Percentiles rank a stretch among this genome's conserved stretches.
Evolutionary conservation across 2,797 vertebrate species (phyloP).

Genomic region (Momotus momota): DNA sequence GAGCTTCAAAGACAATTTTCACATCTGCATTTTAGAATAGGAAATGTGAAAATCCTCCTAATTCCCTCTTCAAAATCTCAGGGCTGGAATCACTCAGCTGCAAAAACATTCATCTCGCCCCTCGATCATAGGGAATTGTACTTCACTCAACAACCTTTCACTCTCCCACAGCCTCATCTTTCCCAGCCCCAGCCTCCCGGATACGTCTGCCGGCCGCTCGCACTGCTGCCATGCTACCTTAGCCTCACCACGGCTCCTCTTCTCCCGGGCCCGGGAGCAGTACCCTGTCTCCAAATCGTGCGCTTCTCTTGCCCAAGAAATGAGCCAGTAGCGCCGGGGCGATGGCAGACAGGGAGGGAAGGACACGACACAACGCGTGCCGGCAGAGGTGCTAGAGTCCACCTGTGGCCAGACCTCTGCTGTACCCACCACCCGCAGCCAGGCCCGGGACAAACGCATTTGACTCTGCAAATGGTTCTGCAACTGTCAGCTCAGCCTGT

Average conservation of each 20-base stretch:
- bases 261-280: rapidly evolving
- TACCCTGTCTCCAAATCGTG: rapidly evolving
- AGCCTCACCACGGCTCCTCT: rapidly evolving
- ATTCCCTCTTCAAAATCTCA: background rate
- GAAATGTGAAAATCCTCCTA: background rate
- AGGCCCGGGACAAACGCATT: background rate
- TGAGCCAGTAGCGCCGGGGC: background rate
- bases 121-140: background rate
- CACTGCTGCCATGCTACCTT: rapidly evolving
- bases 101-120: background rate
- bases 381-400: background rate
- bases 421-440: background rate
- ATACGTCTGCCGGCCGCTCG: rapidly evolving
- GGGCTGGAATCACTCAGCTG: background rate
- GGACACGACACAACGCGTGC: rapidly evolving
- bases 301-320: background rate
- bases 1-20: slow-evolving; percentile 31
- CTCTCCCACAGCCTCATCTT: background rate
- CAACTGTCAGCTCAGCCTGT: background rate
- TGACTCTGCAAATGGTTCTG: background rate
- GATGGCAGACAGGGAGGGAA: background rate
- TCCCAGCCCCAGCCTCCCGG: background rate
- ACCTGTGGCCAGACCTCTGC: rapidly evolving
- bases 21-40: slow-evolving; percentile 24
- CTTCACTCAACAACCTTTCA: background rate